These are phyloP conservation scores for Megalops cyprinoides DNA, from an alignment of 2,797 vertebrate species.

Conservation along the genomic window DNA sequence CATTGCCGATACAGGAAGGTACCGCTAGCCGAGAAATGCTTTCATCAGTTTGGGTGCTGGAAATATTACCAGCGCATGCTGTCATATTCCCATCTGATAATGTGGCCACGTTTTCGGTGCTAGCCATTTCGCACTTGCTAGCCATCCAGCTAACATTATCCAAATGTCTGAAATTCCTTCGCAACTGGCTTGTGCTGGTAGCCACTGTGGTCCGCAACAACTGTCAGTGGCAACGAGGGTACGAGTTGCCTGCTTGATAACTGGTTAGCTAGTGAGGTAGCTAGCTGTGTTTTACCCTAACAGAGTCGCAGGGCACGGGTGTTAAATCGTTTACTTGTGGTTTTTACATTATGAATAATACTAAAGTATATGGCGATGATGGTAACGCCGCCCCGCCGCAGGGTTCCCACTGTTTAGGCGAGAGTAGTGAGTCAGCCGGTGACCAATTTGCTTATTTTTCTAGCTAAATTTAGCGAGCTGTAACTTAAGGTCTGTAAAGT, in stretches of 20 bases:
- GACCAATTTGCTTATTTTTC: no score
- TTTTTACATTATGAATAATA: no score
- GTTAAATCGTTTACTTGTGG: no score
- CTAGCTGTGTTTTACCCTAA: not conserved
- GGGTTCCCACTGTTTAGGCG: no score
- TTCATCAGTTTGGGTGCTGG: not conserved
- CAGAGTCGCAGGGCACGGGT: no score
- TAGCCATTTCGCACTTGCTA: not conserved
- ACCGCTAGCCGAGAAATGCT: not conserved
- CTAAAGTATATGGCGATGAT: no score
- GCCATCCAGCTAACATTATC: not conserved
- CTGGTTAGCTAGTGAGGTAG: not conserved
- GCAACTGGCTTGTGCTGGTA: not conserved
- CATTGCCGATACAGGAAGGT: not conserved
- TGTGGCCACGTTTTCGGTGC: no score
- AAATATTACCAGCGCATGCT: not conserved
- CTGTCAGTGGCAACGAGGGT: not conserved
- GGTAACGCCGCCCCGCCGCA: no score
- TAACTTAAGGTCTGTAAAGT: no score
- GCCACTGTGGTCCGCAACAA: no score
- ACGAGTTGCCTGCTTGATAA: not conserved
- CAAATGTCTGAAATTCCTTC: slow-evolving; percentile 13
- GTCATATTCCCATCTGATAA: not conserved
- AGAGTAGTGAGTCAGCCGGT: no score
- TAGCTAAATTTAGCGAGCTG: no score